Percentiles rank a stretch among this genome's conserved stretches.
Evolutionary conservation across 2,888 invertebrate species (phyloP).

Genomic region (Drosophila kuntzei): DNA sequence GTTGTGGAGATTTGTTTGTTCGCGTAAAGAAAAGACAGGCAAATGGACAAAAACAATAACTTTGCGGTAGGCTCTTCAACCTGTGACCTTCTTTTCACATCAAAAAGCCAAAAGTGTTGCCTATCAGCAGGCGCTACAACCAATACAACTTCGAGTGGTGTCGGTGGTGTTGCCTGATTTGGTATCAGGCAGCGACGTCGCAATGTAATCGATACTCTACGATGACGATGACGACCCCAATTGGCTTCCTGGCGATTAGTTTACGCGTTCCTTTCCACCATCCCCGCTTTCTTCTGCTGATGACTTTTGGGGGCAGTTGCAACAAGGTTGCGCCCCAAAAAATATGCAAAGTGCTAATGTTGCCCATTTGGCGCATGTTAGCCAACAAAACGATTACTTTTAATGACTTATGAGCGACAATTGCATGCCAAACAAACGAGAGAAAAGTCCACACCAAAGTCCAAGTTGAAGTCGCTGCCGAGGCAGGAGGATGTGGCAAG

Average conservation of each 20-base stretch:
- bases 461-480: conserved; percentile 8
- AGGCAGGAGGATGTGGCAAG: conserved; percentile 20
- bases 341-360: conserved; percentile 70
- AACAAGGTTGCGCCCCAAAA: conserved; percentile 66
- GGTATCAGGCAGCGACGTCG: conserved; percentile 67
- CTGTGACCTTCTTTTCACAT: conserved; percentile 65
- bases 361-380: conserved; percentile 74
- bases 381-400: conserved; percentile 79
- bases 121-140: conserved; percentile 42
- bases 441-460: conserved; percentile 2
- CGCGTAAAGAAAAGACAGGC: conserved; percentile 56
- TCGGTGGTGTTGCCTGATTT: conserved; percentile 5
- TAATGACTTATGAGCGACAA: conserved; percentile 76
- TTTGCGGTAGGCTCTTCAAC: conserved; percentile 70
- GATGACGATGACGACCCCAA: conserved; percentile 61
- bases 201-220: conserved; percentile 67
- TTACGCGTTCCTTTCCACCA: conserved; percentile 15
- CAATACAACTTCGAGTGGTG: background rate
- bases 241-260: conserved; percentile 53
- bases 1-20: conserved; percentile 58
- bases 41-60: conserved; percentile 54
- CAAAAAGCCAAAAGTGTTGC: conserved; percentile 55
- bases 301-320: conserved; percentile 20
- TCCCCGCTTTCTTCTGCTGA: background rate
- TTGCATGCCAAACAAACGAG: conserved; percentile 60